Base-by-base conservation (phyloP, 2,797 vertebrate genomes). In the Tenualosa thibaudeaui region DNA sequence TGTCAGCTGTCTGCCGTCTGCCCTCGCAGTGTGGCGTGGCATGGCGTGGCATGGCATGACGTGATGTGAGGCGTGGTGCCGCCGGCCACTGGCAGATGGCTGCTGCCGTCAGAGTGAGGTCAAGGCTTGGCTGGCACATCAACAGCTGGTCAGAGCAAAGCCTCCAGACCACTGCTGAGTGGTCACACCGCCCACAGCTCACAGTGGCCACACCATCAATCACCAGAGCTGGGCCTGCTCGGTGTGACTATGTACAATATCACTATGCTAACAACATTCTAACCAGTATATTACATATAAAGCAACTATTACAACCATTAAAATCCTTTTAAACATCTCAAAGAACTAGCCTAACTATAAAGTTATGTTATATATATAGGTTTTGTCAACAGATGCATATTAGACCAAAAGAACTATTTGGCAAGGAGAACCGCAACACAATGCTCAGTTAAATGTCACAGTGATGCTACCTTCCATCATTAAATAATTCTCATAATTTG, bases 81-180 rank as follows among this genome's bases (percentile, higher is more conserved):
- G 19, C 15, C 40, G 17, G 40, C 6, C 49, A 82, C 68, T 56
- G 37, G 88, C 92, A 94, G 93, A 92, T 93, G 92, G 91, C 85
- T 22, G 54, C 84, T 89, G 91, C 91, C 90, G 89, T 93, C 91
- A 90, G 84, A 90, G 88, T 90, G 90, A 93, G 88, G 90, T 91
- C 89, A 91, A 65, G 78, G 82, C 84, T 81, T 84, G 26, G 82
- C 84, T 82, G 84, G 65, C 31, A 40, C 15, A 37, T 10, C 9
- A 40, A 71, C 65, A 75, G 68, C 58, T 62, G 58, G 58, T 62
- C 58, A 2, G 58, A 9, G 7, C 58, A n/a, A 62, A n/a, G 58
- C 0, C 17, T 56, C 54, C 17, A 19, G 54, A 22, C n/a, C 22
- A 9, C 58, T 24, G 58, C 58, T 9, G 22, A 2, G 58, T n/a